These are phyloP conservation scores for Cheilosia impressa DNA, from an alignment of 2,888 invertebrate genomes.

Conservation along the genomic window DNA sequence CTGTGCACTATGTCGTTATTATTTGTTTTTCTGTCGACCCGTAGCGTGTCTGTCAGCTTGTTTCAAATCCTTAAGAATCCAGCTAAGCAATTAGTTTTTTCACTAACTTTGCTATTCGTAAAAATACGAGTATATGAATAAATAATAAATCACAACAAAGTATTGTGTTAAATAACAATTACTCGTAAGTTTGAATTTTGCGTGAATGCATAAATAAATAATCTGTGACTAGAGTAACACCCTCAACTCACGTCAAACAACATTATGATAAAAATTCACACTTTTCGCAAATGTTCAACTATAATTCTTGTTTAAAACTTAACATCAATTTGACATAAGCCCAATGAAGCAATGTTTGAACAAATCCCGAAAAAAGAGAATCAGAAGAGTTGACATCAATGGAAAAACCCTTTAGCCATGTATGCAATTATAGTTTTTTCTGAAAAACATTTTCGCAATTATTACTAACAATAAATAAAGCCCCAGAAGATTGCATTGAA, in stretches of 20 bases:
- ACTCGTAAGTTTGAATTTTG: conserved; percentile 36
- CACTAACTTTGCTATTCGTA: conserved; percentile 21
- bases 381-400: no score
- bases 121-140: conserved; percentile 42
- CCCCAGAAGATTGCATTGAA: conserved; percentile 93
- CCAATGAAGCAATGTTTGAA: no score
- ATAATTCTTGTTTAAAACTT: no score
- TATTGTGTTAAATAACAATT: conserved; percentile 8
- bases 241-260: no score
- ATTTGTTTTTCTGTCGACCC: conserved; percentile 7
- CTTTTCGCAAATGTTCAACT: no score
- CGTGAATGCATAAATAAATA: conserved; percentile 2
- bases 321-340: no score
- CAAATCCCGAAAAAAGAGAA: no score
- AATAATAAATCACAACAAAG: conserved; percentile 26
- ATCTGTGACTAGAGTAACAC: no score
- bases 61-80: conserved; percentile 1
- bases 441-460: conserved; percentile 5
- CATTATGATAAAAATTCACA: no score
- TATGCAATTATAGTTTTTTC: no score
- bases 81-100: neutral
- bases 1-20: neutral
- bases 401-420: no score
- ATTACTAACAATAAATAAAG: conserved; percentile 87
- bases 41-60: conserved; percentile 56